Conservation (phyloP, 1,140 invertebrate genomes). For the Drosophila yakuba region DNA sequence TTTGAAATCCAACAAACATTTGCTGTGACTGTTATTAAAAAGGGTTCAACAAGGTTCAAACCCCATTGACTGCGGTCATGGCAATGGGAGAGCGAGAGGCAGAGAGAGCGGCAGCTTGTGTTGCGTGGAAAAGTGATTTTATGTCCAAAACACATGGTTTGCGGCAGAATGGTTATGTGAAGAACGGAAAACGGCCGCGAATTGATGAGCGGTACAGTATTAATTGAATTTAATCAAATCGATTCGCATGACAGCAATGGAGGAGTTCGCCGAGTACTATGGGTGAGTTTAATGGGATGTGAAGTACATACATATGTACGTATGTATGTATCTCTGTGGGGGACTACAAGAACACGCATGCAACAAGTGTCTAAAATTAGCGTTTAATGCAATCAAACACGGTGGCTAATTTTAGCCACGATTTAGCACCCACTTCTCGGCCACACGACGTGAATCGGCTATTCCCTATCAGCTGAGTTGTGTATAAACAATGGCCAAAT, state of each 20-base stretch:
- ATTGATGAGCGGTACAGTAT: constrained; percentile 29
- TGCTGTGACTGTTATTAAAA: too few relatives aligned
- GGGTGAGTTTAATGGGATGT: constrained; percentile 28
- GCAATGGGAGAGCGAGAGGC: constrained; percentile 3
- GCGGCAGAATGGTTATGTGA: constrained; percentile 46
- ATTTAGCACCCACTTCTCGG: constrained; percentile 55
- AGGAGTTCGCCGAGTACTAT: constrained; percentile 56
- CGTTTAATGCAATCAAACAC: constrained; percentile 55
- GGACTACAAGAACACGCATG: constrained; percentile 29
- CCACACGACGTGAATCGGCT: constrained; percentile 27
- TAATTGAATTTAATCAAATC: constrained; percentile 54
- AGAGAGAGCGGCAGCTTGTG: constrained; percentile 33
- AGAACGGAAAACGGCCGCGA: constrained; percentile 31
- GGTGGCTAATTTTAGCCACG: constrained; percentile 53
- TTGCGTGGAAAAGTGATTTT: constrained; percentile 50
- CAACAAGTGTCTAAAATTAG: constrained; percentile 69
- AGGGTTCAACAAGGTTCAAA: neutral
- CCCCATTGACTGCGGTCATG: neutral
- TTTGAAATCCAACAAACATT: too few relatives aligned
- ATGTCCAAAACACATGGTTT: constrained; percentile 34
- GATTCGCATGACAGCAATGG: constrained; percentile 43
- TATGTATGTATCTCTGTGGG: neutral
- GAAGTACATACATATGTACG: too few relatives aligned
- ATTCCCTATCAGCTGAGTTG: constrained; percentile 21
- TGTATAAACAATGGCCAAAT: constrained; percentile 45